Base-by-base conservation (phyloP, 2,797 vertebrate species). In the Crypturellus tataupa region DNA sequence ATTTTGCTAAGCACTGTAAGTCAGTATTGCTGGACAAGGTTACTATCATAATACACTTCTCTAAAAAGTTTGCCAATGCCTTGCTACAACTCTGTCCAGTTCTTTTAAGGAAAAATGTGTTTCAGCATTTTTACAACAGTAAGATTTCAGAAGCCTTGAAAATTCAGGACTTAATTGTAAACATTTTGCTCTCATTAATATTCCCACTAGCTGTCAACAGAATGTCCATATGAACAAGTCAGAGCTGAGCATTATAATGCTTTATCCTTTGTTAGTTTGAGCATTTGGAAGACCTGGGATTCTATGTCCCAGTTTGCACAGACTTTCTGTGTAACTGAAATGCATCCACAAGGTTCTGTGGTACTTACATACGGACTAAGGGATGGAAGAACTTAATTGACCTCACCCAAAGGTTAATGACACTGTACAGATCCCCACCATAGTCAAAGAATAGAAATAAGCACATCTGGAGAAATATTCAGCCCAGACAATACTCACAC, bases 71-170 rank as follows among this genome's bases (percentile, higher is more conserved):
- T 94, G 90, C 42, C 56, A 87, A 47, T 33, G 18, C 55, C 53
- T 88, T 84, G 42, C 80, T 88, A 78, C 17, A 89, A 49, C 29
- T 78, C 80, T 83, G 25, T 27, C 39, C 16, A 24, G 31, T 7
- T 83, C 44, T 89, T 92, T 79, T 67, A 89, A 85, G 51, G 42
- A 92, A 95, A 91, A 70, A 40, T 8, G 20, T 4, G 4, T 25
- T 60, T 7, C 60, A 75, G 90, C 49, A 58, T 64, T 83, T 92
- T 51, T 90, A n/a, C 40, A 87, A 56, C 63, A 73, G 39, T n/a
- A 93, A 47, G 64, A 89, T 73, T 87, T 72, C 33, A 65, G 68
- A 87, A 65, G 85, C 49, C 46, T 75, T 49, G 85, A 55, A 94
- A 80, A 83, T 72, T 87, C 70, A 79, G n/a, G 68, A 47, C 25